Conservation (phyloP, 92 coral and sea anemone genomes). For the Zoanthus sansibaricus region DNA sequence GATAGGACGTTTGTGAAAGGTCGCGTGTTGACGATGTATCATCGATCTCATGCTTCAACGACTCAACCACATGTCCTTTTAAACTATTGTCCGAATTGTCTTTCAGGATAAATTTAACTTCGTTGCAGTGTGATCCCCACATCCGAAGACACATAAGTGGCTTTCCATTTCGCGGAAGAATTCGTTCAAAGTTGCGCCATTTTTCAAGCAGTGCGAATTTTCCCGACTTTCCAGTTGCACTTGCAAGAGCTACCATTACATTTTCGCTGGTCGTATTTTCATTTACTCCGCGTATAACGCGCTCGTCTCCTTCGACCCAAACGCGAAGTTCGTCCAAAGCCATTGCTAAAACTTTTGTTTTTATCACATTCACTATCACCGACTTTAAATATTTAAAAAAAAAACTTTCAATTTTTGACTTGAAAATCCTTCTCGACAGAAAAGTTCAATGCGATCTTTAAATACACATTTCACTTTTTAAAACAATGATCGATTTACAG, state of each 20-base stretch:
- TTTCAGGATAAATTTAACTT: conserved; percentile 75
- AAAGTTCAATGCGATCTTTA: neutral
- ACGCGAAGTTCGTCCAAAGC: conserved; percentile 77
- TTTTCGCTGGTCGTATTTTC: conserved; percentile 90
- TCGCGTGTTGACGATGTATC: conserved; percentile 30
- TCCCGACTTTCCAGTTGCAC: conserved; percentile 86
- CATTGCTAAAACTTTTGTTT: conserved; percentile 16
- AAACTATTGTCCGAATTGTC: conserved; percentile 43
- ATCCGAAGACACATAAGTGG: conserved; percentile 74
- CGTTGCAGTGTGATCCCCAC: conserved; percentile 75
- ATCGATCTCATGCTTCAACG: conserved; percentile 14
- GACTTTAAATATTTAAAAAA: conserved; percentile 4
- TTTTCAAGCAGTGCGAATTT: conserved; percentile 84
- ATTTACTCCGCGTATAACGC: conserved; percentile 85
- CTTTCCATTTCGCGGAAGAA: conserved; percentile 89
- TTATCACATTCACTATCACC: neutral
- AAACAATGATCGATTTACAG: neutral
- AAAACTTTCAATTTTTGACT: neutral
- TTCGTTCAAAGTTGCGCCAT: conserved; percentile 89
- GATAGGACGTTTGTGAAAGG: conserved; percentile 54
- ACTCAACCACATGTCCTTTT: neutral
- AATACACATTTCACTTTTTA: neutral
- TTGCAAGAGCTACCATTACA: conserved; percentile 77
- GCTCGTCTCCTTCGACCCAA: conserved; percentile 87
- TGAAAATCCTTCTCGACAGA: neutral